Evolutionary conservation across 2,113 vertebrate genomes (phyloP).

Genomic region (Hippocampus comes): DNA sequence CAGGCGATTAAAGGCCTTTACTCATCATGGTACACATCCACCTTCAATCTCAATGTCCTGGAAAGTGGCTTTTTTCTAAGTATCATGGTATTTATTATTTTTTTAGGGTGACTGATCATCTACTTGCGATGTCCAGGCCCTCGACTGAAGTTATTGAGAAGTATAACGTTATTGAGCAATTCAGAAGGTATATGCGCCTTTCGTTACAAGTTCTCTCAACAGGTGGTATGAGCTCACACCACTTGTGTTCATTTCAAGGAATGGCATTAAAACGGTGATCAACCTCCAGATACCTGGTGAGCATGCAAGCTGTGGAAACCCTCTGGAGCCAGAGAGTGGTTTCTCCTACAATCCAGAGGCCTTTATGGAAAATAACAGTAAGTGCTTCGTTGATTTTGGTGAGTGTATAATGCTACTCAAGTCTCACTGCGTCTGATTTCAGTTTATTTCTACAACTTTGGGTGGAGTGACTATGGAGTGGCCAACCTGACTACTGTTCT

Average conservation of each 20-base stretch:
- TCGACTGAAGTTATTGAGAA: constrained; percentile 89
- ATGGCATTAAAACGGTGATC: constrained; percentile 86
- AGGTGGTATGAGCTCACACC: background rate
- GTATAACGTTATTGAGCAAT: constrained; percentile 85
- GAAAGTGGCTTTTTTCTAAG: background rate
- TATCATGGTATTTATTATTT: background rate
- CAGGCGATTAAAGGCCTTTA: constrained; percentile 89
- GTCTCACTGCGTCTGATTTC: constrained; percentile 24
- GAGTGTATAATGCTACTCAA: background rate
- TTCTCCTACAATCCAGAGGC: constrained; percentile 89
- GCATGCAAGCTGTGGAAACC: constrained; percentile 87
- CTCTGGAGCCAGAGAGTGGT: constrained; percentile 85
- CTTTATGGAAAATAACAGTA: constrained; percentile 93
- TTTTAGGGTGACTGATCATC: constrained; percentile 86
- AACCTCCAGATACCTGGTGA: constrained; percentile 93
- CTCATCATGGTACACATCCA: constrained; percentile 81
- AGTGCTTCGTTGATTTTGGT: constrained; percentile 52
- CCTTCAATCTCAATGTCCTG: background rate
- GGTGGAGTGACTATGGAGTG: constrained; percentile 91
- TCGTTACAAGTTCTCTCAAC: background rate
- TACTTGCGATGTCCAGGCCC: constrained; percentile 89
- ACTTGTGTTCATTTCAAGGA: constrained; percentile 64
- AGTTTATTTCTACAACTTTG: constrained; percentile 98
- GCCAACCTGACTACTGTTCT: constrained; percentile 83
- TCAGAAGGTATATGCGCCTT: constrained; percentile 75